Base-by-base conservation (phyloP, 2,888 invertebrate species). In the Diarsia mendica region DNA sequence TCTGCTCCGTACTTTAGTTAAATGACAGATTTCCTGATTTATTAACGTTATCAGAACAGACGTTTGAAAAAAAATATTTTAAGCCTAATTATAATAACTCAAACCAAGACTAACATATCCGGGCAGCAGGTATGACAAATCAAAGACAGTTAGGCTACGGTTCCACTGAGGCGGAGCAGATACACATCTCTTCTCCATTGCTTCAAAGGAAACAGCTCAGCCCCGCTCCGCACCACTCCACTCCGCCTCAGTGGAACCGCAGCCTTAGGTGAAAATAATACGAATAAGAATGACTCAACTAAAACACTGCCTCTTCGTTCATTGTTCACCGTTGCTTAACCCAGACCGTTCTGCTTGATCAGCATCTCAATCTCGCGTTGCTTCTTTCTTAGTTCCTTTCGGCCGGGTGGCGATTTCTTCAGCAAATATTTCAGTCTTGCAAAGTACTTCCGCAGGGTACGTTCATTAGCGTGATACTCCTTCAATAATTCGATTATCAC, bases 401-500 rank as follows among this genome's bases (percentile, higher is more conserved):
- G 71, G 11, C 67, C 58, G n/a, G 84, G 84, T 8, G 80, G 80
- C 6, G 83, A 71, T n/a, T 71, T 67, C 46, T 48, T 58, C 66
- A 80, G 28, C 28, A 80, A 18, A 13, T 51, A 63, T 48, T 63
- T 79, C 15, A 80, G 72, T 28, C 66, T 79, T 13, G 39, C 20
- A 23, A 80, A 79, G 58, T 80, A 80, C 0, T 11, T 80, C 67
- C 15, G 4, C 0, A 83, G 48, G 0, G 71, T 58, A 15, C 55
- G 79, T 51, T 80, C 84, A 20, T 80, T 80, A 28, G 61, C 84
- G 5, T 83, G 58, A 58, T 80, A 83, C 13, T 67, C 83, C n/a
- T 83, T 39, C 39, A 39, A 39, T 39, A 39, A 3, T 39, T 39
- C 39, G 39, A 39, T 39, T 39, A 39, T 39, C 39, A 39, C 39